Evolutionary conservation across 2,888 invertebrate genomes (phyloP).

Genomic region (Erebia palarica): DNA sequence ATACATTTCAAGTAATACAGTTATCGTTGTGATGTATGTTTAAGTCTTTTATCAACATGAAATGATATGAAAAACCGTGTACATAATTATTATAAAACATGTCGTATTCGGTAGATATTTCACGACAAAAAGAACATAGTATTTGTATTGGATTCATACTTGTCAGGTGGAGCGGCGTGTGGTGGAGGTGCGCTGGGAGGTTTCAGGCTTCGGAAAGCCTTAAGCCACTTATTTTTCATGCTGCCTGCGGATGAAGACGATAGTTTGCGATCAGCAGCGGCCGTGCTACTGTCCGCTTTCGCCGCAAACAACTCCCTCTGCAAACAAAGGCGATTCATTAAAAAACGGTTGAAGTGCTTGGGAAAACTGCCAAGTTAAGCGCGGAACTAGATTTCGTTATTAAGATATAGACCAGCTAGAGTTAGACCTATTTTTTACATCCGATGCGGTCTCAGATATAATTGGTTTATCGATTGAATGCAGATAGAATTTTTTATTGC

Average conservation of each 20-base stretch:
- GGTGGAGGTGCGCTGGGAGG: conserved; percentile 85
- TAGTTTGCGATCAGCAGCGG: conserved; percentile 90
- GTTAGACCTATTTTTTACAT: conserved; percentile 21
- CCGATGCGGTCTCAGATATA: conserved; percentile 20
- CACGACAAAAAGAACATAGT: background rate
- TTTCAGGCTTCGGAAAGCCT: conserved; percentile 97
- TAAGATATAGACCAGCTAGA: conserved; percentile 22
- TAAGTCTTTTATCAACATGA: conserved; percentile 19
- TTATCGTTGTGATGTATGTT: too few species aligned
- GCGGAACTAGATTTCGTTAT: conserved; percentile 23
- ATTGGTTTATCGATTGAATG: conserved; percentile 28
- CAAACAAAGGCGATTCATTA: conserved; percentile 52
- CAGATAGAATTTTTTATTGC: background rate
- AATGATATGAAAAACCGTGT: conserved; percentile 28
- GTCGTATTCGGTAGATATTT: background rate
- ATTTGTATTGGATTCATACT: conserved; percentile 54
- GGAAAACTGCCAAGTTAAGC: conserved; percentile 33
- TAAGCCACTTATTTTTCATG: conserved; percentile 98
- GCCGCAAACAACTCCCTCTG: conserved; percentile 93
- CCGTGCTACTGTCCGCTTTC: conserved; percentile 87
- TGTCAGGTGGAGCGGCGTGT: conserved; percentile 74
- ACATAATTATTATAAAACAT: background rate
- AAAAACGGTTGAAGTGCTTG: conserved; percentile 18
- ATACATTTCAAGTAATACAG: too few species aligned
- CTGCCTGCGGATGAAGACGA: conserved; percentile 92